phyloP scores from a whole-genome alignment of 2,797 vertebrate genomes.

The Sebastes nivosus region DNA sequence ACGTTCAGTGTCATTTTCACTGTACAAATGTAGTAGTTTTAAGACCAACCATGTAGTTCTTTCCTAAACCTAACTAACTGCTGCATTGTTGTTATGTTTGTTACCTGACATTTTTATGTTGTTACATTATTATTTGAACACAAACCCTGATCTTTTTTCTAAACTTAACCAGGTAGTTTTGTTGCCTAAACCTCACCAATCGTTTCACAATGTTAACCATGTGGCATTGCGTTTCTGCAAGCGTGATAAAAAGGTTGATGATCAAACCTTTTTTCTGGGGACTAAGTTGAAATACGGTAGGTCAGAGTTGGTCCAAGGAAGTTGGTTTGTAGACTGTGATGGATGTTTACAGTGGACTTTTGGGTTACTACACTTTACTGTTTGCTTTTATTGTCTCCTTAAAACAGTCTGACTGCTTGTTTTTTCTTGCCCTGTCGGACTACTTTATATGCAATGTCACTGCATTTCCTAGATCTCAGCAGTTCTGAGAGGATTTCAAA shows the following conservation, averaged over 20 bases:
- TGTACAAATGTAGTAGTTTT: rapidly evolving
- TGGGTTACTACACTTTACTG: neutral
- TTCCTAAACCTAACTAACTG: too few species aligned
- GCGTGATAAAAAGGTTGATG: too few species aligned
- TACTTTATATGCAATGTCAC: neutral
- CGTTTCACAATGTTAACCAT: rapidly evolving
- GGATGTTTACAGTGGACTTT: neutral
- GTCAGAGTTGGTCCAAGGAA: neutral
- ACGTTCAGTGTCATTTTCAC: too few species aligned
- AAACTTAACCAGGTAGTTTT: too few species aligned
- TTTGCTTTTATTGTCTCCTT: neutral
- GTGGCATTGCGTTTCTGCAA: too few species aligned
- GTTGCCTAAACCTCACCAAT: too few species aligned
- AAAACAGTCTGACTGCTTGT: neutral
- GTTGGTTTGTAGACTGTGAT: neutral
- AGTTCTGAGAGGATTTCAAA: neutral
- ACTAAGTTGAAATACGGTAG: neutral
- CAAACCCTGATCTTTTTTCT: too few species aligned
- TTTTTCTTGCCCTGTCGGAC: neutral
- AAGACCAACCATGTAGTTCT: too few species aligned
- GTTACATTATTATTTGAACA: too few species aligned
- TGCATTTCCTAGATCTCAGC: neutral
- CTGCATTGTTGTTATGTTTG: too few species aligned
- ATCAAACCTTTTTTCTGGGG: too few species aligned
- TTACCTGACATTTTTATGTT: too few species aligned